Percentiles rank a stretch among this genome's conserved stretches.
phyloP scores from a whole-genome alignment of 2,113 vertebrate species.

The Oreochromis tanganicae region DNA sequence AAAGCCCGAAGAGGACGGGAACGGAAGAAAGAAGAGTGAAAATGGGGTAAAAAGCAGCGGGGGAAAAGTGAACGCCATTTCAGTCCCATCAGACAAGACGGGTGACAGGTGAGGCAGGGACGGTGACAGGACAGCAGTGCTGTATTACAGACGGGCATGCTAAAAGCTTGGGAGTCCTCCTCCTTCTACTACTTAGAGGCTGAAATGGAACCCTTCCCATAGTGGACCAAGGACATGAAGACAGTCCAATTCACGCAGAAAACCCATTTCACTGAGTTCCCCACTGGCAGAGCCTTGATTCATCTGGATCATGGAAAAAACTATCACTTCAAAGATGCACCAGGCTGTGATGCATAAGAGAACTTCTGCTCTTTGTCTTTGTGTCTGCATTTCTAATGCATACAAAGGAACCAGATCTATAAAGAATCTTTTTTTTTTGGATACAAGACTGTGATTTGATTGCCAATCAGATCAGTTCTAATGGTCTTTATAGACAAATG shows the following conservation, averaged over 20 bases:
- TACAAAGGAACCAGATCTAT: neutral
- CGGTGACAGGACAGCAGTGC: neutral
- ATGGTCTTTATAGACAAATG: neutral
- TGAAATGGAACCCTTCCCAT: slow-evolving; percentile 21
- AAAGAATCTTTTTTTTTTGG: neutral
- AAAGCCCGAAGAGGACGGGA: neutral
- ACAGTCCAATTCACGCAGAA: slow-evolving; percentile 43
- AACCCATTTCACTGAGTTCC: slow-evolving; percentile 36
- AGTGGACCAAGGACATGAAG: slow-evolving; percentile 2
- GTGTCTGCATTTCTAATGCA: neutral
- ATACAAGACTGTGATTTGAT: neutral
- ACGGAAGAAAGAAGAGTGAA: neutral
- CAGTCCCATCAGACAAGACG: neutral
- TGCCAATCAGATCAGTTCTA: neutral
- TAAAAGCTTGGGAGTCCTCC: slow-evolving; percentile 36
- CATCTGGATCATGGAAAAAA: slow-evolving; percentile 29
- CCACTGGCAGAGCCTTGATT: slow-evolving; percentile 33
- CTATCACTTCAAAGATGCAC: slow-evolving; percentile 36
- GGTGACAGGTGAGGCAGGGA: slow-evolving; percentile 32
- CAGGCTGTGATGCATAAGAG: neutral
- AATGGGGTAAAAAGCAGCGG: neutral
- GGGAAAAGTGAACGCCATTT: neutral
- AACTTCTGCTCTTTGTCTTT: slow-evolving; percentile 2
- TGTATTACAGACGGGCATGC: slow-evolving; percentile 11
- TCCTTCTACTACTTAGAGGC: neutral